These are phyloP conservation scores for Opisthograptis luteolata DNA, from an alignment of 2,888 invertebrate genomes.

Conservation along the genomic window DNA sequence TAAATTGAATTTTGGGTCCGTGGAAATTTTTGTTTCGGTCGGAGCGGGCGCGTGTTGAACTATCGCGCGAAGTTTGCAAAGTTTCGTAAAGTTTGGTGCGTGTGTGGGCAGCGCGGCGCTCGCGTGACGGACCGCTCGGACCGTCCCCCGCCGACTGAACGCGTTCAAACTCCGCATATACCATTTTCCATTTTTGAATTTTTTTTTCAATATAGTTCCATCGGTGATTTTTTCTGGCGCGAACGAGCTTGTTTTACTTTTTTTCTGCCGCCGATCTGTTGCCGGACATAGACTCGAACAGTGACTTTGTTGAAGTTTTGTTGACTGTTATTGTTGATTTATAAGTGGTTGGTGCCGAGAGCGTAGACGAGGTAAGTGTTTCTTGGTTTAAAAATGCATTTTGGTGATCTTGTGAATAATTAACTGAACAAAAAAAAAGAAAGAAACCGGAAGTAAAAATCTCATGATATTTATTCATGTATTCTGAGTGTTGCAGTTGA, in stretches of 20 bases:
- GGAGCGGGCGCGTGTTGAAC: conserved; percentile 54
- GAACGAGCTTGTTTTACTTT: conserved; percentile 48
- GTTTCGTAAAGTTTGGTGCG: conserved; percentile 71
- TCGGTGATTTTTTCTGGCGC: conserved; percentile 58
- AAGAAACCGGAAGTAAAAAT: conserved; percentile 27
- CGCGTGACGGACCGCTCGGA: conserved; percentile 53
- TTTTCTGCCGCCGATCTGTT: conserved; percentile 49
- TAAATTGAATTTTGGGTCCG: conserved; percentile 51
- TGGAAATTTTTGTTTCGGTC: conserved; percentile 41
- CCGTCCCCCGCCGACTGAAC: conserved; percentile 34
- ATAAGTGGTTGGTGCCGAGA: conserved; percentile 41
- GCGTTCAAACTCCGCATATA: conserved; percentile 11
- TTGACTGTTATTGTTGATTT: conserved; percentile 67
- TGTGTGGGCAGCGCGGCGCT: conserved; percentile 62
- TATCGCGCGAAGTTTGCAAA: conserved; percentile 67
- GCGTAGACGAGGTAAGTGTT: conserved; percentile 57
- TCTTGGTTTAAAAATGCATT: neutral
- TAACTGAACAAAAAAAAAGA: neutral
- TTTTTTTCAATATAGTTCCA: conserved; percentile 43
- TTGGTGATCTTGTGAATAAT: neutral
- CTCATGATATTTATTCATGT: neutral
- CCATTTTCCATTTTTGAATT: conserved; percentile 15
- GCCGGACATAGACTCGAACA: conserved; percentile 66
- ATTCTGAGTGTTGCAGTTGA: conserved; percentile 4
- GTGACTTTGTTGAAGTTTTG: conserved; percentile 76